Conservation (phyloP, 2,888 invertebrate genomes). For the Coremacera marginata region DNA sequence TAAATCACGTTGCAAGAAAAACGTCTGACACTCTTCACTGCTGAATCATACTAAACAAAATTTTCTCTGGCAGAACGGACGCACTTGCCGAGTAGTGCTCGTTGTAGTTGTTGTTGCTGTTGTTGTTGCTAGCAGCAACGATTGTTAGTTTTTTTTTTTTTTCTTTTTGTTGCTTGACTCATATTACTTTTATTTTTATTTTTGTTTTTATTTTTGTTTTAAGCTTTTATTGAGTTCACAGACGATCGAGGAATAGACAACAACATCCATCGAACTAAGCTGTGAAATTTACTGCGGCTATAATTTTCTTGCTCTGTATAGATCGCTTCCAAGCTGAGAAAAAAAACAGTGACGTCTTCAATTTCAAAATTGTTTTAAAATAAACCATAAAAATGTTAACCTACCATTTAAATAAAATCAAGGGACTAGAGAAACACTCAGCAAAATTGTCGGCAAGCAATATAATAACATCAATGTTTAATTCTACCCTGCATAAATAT, state of each 20-base stretch:
- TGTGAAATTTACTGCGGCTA: not conserved
- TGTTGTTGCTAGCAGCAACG: not conserved
- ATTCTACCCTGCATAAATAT: too few relatives aligned
- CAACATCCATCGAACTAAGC: not conserved
- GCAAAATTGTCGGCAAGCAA: too few relatives aligned
- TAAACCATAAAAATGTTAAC: too few relatives aligned
- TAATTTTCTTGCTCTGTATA: too few relatives aligned
- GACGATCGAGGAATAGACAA: not conserved
- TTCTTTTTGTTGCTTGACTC: not conserved
- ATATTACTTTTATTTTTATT: not conserved
- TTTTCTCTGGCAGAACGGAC: slow-evolving; percentile 1
- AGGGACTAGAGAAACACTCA: too few relatives aligned
- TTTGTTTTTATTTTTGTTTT: too few relatives aligned
- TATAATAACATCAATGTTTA: too few relatives aligned
- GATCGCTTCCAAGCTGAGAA: too few relatives aligned
- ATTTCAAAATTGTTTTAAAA: too few relatives aligned
- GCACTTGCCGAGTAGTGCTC: slow-evolving; percentile 8
- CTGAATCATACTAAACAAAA: slow-evolving; percentile 26
- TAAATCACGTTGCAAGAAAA: not conserved
- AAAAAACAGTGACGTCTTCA: too few relatives aligned
- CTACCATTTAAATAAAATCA: too few relatives aligned
- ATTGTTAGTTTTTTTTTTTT: not conserved
- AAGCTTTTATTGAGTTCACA: not conserved
- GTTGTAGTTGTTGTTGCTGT: not conserved
- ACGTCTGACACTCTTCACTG: slow-evolving; percentile 5